Evolutionary conservation across 1,140 invertebrate species (phyloP), one percentile per base, ranked within the genome.

Genomic region (Scaptomyza pallida): DNA sequence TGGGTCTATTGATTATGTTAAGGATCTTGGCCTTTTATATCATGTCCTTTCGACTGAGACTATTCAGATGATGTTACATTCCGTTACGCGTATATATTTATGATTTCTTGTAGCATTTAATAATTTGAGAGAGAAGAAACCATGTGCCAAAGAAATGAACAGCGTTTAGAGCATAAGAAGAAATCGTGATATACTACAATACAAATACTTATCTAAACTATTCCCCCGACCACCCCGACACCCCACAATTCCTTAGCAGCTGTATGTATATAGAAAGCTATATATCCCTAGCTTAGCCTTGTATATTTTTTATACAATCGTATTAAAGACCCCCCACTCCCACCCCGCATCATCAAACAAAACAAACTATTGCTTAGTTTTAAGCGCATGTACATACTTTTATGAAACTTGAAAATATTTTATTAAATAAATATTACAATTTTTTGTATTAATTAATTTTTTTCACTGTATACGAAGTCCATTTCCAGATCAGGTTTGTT

Each of bases 11-110:
- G 35, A 10, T 91, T 15, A 61, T 78, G 21, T 50, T 91, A 19
- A 73, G 91, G 52, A 82, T 91, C 19, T 23, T 91, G 47, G 81
- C 91, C 17, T 91, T 91, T 48, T 90, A 90, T 63, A 89, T 91
- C 9, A 91, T 91, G 80, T 91, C 89, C 21, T 86, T 90, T 48
- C 59, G 91, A 51, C 71, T 91, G n/a, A 67, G 90, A 73, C 71
- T 91, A 61, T 91, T 91, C 33, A 90, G 90, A 88, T 91, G 77
- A 90, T 35, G 63, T 48, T 56, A 86, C 82, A 86, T 86, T 86
- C 81, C 81, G 56, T 30, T 60, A 23, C 5, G 41, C n/a, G 16
- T 40, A 48, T 72, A 61, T 72, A 55, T 43, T 73, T 74, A 74
- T 69, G 65, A 63, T 72, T 72, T 74, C 65, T 70, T 33, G 48